A percentile compares a stretch with the other conserved stretches of the same genome.
These are phyloP conservation scores for Empis stercorea DNA, from an alignment of 2,888 invertebrate species.

Conservation along the genomic window DNA sequence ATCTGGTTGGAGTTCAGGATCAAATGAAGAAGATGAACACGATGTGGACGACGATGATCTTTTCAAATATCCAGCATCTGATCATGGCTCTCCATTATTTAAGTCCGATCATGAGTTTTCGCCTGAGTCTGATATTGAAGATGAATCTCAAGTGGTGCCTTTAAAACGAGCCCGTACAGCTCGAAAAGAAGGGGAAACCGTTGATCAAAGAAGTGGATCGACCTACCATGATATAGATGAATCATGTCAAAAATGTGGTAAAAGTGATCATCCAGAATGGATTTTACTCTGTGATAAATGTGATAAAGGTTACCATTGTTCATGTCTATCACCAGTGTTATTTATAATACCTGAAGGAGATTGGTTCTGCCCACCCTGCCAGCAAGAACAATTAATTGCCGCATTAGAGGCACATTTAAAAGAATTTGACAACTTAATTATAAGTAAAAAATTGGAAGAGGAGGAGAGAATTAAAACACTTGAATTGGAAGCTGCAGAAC, in stretches of 20 bases:
- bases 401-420: slow-evolving; percentile 61
- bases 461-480: slow-evolving; percentile 21
- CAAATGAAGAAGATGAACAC: slow-evolving; percentile 36
- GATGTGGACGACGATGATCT: slow-evolving; percentile 39
- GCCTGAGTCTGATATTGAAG: slow-evolving; percentile 73
- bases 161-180: slow-evolving; percentile 73
- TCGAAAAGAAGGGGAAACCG: slow-evolving; percentile 61
- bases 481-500: slow-evolving; percentile 26
- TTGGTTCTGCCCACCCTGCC: slow-evolving; percentile 97
- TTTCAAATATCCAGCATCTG: slow-evolving; percentile 37
- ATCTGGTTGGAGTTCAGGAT: slow-evolving; percentile 33
- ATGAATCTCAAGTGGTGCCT: slow-evolving; percentile 50
- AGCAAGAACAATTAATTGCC: slow-evolving; percentile 68
- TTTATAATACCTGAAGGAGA: slow-evolving; percentile 93
- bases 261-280: slow-evolving; percentile 92
- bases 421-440: slow-evolving; percentile 62
- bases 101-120: slow-evolving; percentile 89
- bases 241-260: slow-evolving; percentile 80
- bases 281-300: slow-evolving; percentile 91
- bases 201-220: slow-evolving; percentile 32
- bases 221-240: slow-evolving; percentile 37
- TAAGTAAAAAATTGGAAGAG: slow-evolving; percentile 30
- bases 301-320: slow-evolving; percentile 95
- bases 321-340: slow-evolving; percentile 83
- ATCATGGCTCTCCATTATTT: slow-evolving; percentile 42